These are phyloP conservation scores for Drosophila azteca DNA, from an alignment of 1,140 invertebrate genomes.

Conservation along the genomic window DNA sequence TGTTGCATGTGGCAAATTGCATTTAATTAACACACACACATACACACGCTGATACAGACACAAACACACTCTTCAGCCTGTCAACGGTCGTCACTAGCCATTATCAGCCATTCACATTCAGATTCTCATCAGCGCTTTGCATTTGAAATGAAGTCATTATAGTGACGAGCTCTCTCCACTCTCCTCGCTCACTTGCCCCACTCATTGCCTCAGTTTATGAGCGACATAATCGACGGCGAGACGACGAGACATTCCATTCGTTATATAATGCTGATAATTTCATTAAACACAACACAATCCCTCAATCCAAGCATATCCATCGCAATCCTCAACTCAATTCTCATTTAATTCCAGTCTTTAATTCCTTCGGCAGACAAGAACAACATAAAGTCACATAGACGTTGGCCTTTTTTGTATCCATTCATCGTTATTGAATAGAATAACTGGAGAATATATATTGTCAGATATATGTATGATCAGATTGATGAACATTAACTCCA, in stretches of 20 bases:
- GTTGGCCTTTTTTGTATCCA: not conserved
- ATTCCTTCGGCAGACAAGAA: not conserved
- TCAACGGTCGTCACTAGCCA: not conserved
- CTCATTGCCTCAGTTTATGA: not conserved
- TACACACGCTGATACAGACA: not conserved
- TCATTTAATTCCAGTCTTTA: too few relatives aligned
- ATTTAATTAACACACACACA: conserved; percentile 21
- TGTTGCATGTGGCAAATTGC: conserved; percentile 1
- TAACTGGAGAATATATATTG: too few relatives aligned
- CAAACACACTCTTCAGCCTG: too few relatives aligned
- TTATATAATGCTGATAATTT: conserved; percentile 60
- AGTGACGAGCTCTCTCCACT: not conserved
- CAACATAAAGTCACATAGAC: conserved; percentile 1
- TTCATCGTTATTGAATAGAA: too few relatives aligned
- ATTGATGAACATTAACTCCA: too few relatives aligned
- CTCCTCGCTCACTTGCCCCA: too few relatives aligned
- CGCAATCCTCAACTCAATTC: too few relatives aligned
- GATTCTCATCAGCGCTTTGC: conserved; percentile 15
- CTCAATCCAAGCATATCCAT: not conserved
- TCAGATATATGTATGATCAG: too few relatives aligned
- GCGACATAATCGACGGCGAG: conserved; percentile 49
- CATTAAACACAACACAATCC: conserved; percentile 16
- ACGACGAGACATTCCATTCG: not conserved
- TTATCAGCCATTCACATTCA: not conserved
- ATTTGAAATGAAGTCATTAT: conserved; percentile 48